A percentile compares a stretch with the other conserved stretches of the same genome.
Conservation (phyloP, 2,888 invertebrate genomes). For the Amaurobius ferox region DNA sequence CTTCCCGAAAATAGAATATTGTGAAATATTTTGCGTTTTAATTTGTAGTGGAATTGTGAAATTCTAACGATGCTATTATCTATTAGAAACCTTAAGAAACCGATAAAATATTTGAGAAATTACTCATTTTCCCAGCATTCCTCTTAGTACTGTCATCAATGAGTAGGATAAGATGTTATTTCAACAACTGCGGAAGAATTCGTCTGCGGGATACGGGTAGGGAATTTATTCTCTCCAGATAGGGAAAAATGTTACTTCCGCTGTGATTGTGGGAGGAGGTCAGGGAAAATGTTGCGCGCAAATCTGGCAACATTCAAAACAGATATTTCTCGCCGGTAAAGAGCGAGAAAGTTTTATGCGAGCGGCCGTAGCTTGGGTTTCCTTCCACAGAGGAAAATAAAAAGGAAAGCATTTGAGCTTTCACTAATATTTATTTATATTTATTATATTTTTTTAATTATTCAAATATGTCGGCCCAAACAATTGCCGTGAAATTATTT, state of each 20-base stretch:
- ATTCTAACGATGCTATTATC: no score
- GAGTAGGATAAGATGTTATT: background rate
- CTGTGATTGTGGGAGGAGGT: slow-evolving; percentile 66
- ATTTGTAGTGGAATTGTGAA: no score
- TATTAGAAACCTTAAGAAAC: no score
- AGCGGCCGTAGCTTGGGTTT: slow-evolving; percentile 13
- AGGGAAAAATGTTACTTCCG: slow-evolving; percentile 65
- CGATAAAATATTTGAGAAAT: no score
- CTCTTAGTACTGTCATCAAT: background rate
- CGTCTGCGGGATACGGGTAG: background rate
- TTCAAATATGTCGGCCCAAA: slow-evolving; percentile 63
- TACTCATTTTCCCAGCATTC: background rate
- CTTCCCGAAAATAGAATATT: no score
- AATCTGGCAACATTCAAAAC: slow-evolving; percentile 41
- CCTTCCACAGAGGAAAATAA: slow-evolving; percentile 1
- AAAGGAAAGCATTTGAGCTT: slow-evolving; percentile 3
- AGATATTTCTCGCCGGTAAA: slow-evolving; percentile 10
- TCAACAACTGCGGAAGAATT: slow-evolving; percentile 26
- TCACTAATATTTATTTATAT: background rate
- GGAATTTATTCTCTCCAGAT: slow-evolving; percentile 24
- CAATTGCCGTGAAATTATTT: slow-evolving; percentile 88
- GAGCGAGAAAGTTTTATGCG: background rate
- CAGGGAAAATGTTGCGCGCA: slow-evolving; percentile 32
- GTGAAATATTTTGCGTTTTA: no score
- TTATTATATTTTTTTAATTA: background rate